A percentile compares a stretch with the other conserved stretches of the same genome.
These are phyloP conservation scores for Allygus modestus DNA, from an alignment of 2,888 invertebrate genomes.

Conservation along the genomic window DNA sequence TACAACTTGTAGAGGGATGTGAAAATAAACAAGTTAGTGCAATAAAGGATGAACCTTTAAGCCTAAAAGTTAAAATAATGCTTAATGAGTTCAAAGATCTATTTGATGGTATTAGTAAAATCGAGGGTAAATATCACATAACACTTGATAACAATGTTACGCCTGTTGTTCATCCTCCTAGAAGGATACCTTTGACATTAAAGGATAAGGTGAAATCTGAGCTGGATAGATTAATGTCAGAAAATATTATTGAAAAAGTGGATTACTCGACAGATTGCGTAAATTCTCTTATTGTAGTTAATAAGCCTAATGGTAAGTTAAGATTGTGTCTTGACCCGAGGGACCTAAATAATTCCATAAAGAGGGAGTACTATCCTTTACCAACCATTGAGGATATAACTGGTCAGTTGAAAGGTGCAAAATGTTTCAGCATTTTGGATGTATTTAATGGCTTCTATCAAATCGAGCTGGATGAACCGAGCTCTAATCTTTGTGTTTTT, in stretches of 20 bases:
- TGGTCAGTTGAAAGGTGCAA: slow-evolving; percentile 28
- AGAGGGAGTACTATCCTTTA: slow-evolving; percentile 19
- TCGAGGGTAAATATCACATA: slow-evolving; percentile 23
- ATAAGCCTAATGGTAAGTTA: slow-evolving; percentile 33
- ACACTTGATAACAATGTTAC: slow-evolving; percentile 15
- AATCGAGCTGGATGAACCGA: not conserved
- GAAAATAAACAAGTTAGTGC: not conserved
- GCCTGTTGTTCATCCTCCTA: not conserved
- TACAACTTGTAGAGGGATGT: not conserved
- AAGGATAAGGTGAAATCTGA: slow-evolving; percentile 32
- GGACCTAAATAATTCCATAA: not conserved
- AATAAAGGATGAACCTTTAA: not conserved
- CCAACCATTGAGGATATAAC: slow-evolving; percentile 29
- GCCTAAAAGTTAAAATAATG: not conserved
- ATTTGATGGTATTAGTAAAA: slow-evolving; percentile 1
- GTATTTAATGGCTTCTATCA: not conserved
- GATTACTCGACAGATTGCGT: slow-evolving; percentile 23
- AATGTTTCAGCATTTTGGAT: slow-evolving; percentile 2
- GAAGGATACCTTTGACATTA: slow-evolving; percentile 8
- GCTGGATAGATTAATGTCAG: not conserved
- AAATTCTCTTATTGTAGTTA: slow-evolving; percentile 17
- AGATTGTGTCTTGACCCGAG: slow-evolving; percentile 11
- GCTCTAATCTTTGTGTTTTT: slow-evolving; percentile 22
- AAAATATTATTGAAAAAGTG: slow-evolving; percentile 15
- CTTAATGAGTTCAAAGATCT: slow-evolving; percentile 8